phyloP scores from a whole-genome alignment of 2,888 invertebrate genomes.

The Malthinus flaveolus region DNA sequence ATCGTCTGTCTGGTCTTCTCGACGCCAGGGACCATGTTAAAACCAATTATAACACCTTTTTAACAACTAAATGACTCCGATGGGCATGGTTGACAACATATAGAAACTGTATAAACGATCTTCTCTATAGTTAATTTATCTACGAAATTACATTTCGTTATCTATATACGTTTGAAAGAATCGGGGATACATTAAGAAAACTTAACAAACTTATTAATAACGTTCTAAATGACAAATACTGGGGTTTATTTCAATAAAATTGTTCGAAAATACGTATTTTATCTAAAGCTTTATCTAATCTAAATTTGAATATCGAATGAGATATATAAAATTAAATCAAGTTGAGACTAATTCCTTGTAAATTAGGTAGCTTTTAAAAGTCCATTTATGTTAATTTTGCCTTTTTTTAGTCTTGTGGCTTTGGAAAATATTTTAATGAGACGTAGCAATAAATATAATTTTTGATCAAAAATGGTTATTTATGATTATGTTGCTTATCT shows the following conservation, averaged over 20 bases:
- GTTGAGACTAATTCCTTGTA: slow-evolving; percentile 1
- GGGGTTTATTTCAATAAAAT: not conserved
- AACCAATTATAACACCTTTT: slow-evolving; percentile 57
- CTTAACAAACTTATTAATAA: slow-evolving; percentile 6
- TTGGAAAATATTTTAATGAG: no score
- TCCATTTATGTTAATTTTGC: no score
- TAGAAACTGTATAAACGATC: slow-evolving; percentile 9
- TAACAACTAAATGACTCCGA: slow-evolving; percentile 53
- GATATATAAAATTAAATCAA: slow-evolving; percentile 1
- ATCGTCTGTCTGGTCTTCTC: slow-evolving; percentile 51
- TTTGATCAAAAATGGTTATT: no score
- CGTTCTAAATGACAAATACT: slow-evolving; percentile 2
- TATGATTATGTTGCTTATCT: no score
- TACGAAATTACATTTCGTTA: slow-evolving; percentile 5
- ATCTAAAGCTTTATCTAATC: not conserved
- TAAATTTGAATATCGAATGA: slow-evolving; percentile 3
- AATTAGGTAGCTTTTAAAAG: slow-evolving; percentile 3
- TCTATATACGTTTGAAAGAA: slow-evolving; percentile 1
- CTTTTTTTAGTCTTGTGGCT: no score
- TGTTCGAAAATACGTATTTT: not conserved
- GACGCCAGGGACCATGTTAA: slow-evolving; percentile 55
- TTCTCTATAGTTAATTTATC: slow-evolving; percentile 4
- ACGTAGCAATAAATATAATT: no score
- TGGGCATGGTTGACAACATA: slow-evolving; percentile 49
- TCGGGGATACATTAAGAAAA: slow-evolving; percentile 3